phyloP scores from a whole-genome alignment of 2,797 vertebrate species.

The Lepus townsendii region DNA sequence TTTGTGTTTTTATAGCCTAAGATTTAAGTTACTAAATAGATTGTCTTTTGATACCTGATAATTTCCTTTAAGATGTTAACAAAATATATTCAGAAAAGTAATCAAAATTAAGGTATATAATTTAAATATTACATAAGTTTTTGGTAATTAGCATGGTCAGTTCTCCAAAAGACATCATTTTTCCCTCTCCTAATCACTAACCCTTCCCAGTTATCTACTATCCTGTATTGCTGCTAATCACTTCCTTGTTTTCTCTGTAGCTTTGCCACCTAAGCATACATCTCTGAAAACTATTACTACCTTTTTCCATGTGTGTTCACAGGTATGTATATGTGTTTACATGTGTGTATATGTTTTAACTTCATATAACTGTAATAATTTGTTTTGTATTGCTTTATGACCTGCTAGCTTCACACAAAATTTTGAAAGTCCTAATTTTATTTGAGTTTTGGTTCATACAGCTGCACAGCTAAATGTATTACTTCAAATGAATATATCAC shows the following conservation, averaged over 20 bases:
- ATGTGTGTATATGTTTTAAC: neutral
- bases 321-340: too few species aligned
- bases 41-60: neutral
- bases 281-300: neutral
- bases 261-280: neutral
- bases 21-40: neutral
- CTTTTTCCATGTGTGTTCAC: neutral
- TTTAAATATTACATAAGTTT: neutral
- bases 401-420: neutral
- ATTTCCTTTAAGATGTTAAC: neutral
- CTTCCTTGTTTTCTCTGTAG: neutral
- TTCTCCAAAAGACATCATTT: neutral
- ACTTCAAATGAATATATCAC: neutral
- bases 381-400: neutral
- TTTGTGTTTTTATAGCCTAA: neutral
- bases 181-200: neutral
- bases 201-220: too few species aligned
- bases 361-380: neutral
- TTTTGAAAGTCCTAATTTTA: neutral
- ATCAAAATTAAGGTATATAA: neutral
- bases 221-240: neutral
- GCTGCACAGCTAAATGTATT: neutral
- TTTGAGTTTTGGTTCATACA: neutral
- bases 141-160: neutral
- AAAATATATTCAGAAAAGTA: neutral